phyloP scores from a whole-genome alignment of 2,113 vertebrate genomes.

The Apeltes quadracus region DNA sequence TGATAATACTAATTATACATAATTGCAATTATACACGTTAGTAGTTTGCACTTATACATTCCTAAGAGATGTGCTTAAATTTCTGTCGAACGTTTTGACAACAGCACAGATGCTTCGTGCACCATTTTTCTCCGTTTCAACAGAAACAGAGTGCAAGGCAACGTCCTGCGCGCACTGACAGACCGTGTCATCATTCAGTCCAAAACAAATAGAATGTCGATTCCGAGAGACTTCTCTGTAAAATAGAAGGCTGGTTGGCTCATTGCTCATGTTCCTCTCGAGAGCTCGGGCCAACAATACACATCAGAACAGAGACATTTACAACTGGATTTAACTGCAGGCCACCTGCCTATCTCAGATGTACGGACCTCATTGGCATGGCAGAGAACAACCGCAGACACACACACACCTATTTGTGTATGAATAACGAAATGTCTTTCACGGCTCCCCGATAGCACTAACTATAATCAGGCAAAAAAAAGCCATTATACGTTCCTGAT shows the following conservation, averaged over 20 bases:
- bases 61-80: neutral
- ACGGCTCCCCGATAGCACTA: constrained; percentile 22
- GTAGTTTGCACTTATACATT: neutral
- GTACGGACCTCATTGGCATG: neutral
- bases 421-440: constrained; percentile 4
- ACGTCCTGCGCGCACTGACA: neutral
- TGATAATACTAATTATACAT: neutral
- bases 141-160: neutral
- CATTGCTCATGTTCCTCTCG: neutral
- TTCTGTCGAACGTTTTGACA: neutral
- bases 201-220: neutral
- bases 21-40: neutral
- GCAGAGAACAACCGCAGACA: neutral
- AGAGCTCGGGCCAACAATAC: constrained; percentile 1
- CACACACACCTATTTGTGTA: too few species aligned
- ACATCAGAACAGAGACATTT: constrained; percentile 12
- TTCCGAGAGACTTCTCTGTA: neutral
- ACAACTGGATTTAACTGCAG: neutral
- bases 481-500: constrained; percentile 85
- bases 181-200: neutral
- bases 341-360: neutral
- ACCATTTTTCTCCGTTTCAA: neutral
- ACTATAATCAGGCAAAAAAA: constrained; percentile 78
- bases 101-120: neutral
- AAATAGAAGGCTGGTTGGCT: neutral